These are phyloP conservation scores for Lutraria lutraria DNA, from an alignment of 2,888 invertebrate species.

Conservation along the genomic window DNA sequence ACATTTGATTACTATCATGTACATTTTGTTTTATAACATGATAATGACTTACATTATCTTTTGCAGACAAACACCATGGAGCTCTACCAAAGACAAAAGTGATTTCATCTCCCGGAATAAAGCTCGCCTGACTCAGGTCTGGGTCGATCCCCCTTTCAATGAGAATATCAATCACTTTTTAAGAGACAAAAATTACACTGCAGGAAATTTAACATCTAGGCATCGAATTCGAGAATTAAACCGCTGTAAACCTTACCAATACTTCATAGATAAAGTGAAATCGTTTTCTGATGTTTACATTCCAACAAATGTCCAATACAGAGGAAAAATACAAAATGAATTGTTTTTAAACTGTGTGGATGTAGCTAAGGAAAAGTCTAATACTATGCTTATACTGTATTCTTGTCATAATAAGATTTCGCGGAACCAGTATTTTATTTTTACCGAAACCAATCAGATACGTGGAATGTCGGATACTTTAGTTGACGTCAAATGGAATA, in stretches of 20 bases:
- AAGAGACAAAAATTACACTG: slow-evolving; percentile 31
- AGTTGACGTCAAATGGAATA: background rate
- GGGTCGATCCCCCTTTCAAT: slow-evolving; percentile 51
- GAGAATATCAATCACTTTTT: slow-evolving; percentile 36
- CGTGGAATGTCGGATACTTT: background rate
- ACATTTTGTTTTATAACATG: too few species aligned
- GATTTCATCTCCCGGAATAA: slow-evolving; percentile 56
- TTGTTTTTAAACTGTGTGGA: slow-evolving; percentile 38
- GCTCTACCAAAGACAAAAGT: slow-evolving; percentile 17
- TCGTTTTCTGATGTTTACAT: slow-evolving; percentile 52
- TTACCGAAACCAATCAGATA: background rate
- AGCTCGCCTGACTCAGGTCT: slow-evolving; percentile 42
- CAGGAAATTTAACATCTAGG: slow-evolving; percentile 21
- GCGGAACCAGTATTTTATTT: background rate
- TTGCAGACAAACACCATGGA: slow-evolving; percentile 61
- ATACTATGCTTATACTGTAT: slow-evolving; percentile 6
- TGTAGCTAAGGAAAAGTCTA: slow-evolving; percentile 19
- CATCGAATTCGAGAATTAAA: background rate
- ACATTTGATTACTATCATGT: too few species aligned
- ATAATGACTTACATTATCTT: background rate
- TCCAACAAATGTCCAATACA: background rate
- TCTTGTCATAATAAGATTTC: background rate
- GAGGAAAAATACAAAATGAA: slow-evolving; percentile 38
- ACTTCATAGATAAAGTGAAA: slow-evolving; percentile 44
- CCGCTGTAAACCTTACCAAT: slow-evolving; percentile 50